Conservation (phyloP, 1,140 invertebrate species). For the Eurytemora carolleeae region DNA sequence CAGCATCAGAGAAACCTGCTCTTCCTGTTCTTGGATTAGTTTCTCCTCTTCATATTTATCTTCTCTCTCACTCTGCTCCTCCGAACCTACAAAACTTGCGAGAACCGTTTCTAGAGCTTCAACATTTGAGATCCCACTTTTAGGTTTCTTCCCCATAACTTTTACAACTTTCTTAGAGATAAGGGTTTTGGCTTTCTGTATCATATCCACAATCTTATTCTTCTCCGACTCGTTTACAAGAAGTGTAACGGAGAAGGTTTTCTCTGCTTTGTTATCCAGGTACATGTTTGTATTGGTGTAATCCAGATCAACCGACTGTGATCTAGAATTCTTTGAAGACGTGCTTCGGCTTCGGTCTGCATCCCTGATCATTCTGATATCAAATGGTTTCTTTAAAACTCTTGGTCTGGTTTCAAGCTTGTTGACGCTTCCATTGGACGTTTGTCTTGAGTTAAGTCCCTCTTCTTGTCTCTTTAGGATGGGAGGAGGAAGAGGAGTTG, state of each 20-base stretch:
- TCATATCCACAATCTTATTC: constrained; percentile 9
- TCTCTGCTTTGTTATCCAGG: not conserved
- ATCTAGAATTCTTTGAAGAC: no score
- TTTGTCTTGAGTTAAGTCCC: no score
- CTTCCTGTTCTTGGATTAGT: not conserved
- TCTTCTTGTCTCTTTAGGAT: no score
- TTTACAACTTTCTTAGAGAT: constrained; percentile 3
- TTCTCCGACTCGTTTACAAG: constrained; percentile 9
- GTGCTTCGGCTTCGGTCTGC: no score
- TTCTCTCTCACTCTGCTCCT: not conserved
- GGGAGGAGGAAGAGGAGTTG: no score
- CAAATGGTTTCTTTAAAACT: no score
- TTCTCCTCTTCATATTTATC: not conserved
- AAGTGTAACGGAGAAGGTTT: constrained; percentile 8
- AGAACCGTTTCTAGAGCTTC: constrained; percentile 3
- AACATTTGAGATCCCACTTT: not conserved
- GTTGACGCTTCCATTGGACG: no score
- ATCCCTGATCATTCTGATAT: no score
- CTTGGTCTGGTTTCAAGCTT: no score
- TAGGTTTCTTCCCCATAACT: constrained; percentile 4
- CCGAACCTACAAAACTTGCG: not conserved
- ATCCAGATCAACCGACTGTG: no score
- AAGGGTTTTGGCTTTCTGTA: constrained; percentile 3
- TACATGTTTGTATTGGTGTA: no score
- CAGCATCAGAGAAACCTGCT: not conserved